Percentiles rank a stretch among this genome's conserved stretches.
phyloP scores from a whole-genome alignment of 2,888 invertebrate genomes.

The Acleris holmiana region DNA sequence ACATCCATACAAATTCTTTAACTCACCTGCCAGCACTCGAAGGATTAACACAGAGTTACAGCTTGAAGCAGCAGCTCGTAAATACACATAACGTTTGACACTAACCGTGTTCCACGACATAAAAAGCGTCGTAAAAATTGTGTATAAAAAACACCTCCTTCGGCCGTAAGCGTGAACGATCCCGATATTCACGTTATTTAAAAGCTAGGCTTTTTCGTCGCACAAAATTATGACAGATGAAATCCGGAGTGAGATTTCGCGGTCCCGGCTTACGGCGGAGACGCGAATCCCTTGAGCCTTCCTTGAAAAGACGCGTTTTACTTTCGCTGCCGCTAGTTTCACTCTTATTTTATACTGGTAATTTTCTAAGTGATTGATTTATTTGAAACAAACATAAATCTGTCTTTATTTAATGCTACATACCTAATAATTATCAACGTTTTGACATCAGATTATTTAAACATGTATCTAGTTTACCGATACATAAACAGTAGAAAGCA shows the following conservation, averaged over 20 bases:
- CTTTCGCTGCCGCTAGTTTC: slow-evolving; percentile 46
- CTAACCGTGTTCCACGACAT: slow-evolving; percentile 48
- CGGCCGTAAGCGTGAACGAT: slow-evolving; percentile 52
- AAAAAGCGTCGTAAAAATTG: slow-evolving; percentile 56
- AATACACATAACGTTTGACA: slow-evolving; percentile 55
- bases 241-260: slow-evolving; percentile 68
- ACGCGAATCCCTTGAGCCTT: slow-evolving; percentile 72
- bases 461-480: too few species aligned
- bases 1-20: slow-evolving; percentile 22
- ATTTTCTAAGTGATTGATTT: slow-evolving; percentile 35
- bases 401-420: background rate
- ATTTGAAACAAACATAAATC: slow-evolving; percentile 1
- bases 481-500: too few species aligned
- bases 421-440: too few species aligned
- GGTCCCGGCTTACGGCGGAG: slow-evolving; percentile 62
- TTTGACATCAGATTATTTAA: too few species aligned
- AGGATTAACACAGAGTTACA: slow-evolving; percentile 38
- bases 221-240: slow-evolving; percentile 73
- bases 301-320: slow-evolving; percentile 51
- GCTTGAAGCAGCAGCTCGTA: slow-evolving; percentile 57
- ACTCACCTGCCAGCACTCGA: slow-evolving; percentile 35
- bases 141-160: slow-evolving; percentile 46
- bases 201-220: slow-evolving; percentile 55
- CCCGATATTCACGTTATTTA: slow-evolving; percentile 54
- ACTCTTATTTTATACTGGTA: slow-evolving; percentile 40